Conservation (phyloP, 2,888 invertebrate genomes). For the Pterostichus niger region DNA sequence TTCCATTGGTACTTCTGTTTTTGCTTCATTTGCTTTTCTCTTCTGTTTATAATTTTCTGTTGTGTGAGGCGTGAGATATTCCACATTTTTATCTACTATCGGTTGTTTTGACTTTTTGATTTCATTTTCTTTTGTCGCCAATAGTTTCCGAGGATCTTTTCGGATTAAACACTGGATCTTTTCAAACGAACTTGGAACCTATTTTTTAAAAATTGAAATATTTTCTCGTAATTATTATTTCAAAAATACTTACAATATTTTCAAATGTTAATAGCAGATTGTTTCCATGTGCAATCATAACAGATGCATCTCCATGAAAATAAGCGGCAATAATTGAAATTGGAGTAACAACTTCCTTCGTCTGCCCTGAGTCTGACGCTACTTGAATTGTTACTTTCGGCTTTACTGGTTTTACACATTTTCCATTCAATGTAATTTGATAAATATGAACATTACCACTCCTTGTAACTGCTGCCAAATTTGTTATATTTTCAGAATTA, state of each 20-base stretch:
- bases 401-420: conserved; percentile 81
- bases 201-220: conserved; percentile 61
- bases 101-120: conserved; percentile 76
- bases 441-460: conserved; percentile 90
- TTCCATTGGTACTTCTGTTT: conserved; percentile 88
- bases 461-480: conserved; percentile 81
- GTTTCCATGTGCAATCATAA: conserved; percentile 81
- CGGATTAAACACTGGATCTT: conserved; percentile 78
- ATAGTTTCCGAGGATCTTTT: conserved; percentile 74
- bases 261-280: conserved; percentile 81
- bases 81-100: conserved; percentile 76
- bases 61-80: conserved; percentile 78
- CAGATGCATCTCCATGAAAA: conserved; percentile 75
- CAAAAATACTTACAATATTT: conserved; percentile 77
- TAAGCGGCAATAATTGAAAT: conserved; percentile 79
- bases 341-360: conserved; percentile 77
- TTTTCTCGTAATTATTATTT: conserved; percentile 19
- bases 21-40: conserved; percentile 63
- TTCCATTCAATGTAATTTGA: conserved; percentile 87
- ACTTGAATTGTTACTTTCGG: conserved; percentile 82
- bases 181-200: conserved; percentile 72
- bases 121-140: conserved; percentile 74
- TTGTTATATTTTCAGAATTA: conserved; percentile 78
- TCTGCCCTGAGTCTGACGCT: conserved; percentile 78
- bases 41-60: conserved; percentile 70